phyloP scores from a whole-genome alignment of 2,888 invertebrate species.

The Prionchulus punctatus region DNA sequence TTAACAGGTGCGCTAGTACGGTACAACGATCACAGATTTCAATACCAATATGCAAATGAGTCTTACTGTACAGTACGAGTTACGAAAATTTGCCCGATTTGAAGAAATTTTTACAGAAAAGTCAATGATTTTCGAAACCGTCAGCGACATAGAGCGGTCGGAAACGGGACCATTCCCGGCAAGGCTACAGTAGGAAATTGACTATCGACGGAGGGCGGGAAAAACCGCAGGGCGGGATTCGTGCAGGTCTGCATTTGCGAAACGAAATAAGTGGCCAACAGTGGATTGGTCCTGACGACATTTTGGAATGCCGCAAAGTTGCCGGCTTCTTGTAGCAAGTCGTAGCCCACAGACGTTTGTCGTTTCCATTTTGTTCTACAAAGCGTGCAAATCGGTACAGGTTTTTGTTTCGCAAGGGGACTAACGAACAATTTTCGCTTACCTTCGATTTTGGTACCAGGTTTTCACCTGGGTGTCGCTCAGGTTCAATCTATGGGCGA shows the following conservation, averaged over 20 bases:
- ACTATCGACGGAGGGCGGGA: slow-evolving; percentile 2
- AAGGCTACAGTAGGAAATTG: slow-evolving; percentile 6
- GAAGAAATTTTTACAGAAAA: too few relatives aligned
- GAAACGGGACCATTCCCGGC: too few relatives aligned
- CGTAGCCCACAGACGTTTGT: slow-evolving; percentile 90
- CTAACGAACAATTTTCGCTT: background rate
- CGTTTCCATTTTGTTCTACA: slow-evolving; percentile 96
- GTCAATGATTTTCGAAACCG: too few relatives aligned
- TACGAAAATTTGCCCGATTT: too few relatives aligned
- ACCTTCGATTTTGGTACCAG: slow-evolving; percentile 98
- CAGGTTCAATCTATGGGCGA: slow-evolving; percentile 70
- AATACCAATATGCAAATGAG: too few relatives aligned
- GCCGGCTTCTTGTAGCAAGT: slow-evolving; percentile 86
- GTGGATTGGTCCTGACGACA: slow-evolving; percentile 39
- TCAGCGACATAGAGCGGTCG: too few relatives aligned
- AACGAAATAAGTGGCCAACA: slow-evolving; percentile 22
- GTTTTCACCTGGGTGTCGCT: slow-evolving; percentile 99
- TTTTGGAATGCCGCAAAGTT: slow-evolving; percentile 97
- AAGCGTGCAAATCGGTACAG: slow-evolving; percentile 9
- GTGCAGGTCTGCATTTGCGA: too few relatives aligned
- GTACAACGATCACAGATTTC: too few relatives aligned
- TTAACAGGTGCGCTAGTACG: too few relatives aligned
- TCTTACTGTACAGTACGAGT: too few relatives aligned
- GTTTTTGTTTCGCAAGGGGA: background rate
- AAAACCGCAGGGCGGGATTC: background rate